phyloP scores from a whole-genome alignment of 1,140 invertebrate species.

The Harpegnathos saltator region DNA sequence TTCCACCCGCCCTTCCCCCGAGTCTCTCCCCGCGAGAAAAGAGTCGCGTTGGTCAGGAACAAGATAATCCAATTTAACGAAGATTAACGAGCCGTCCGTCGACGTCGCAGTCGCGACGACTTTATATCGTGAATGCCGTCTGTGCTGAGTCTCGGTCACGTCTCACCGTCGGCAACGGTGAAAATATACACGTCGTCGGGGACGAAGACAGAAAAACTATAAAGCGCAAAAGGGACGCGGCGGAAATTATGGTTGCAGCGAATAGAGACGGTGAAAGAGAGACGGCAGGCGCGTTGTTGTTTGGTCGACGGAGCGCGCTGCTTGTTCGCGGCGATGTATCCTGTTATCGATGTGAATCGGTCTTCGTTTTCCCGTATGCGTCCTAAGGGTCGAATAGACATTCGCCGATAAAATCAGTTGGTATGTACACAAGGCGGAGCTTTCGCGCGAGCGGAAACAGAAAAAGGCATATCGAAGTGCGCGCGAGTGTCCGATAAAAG shows the following conservation, averaged over 20 bases:
- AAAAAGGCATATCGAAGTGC: neutral
- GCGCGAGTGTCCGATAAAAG: conserved; percentile 14
- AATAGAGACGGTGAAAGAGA: conserved; percentile 6
- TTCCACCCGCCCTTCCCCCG: neutral
- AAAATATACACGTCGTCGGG: conserved; percentile 46
- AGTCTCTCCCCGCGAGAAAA: neutral
- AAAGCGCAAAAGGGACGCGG: neutral
- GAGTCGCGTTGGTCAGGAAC: neutral
- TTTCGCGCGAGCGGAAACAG: neutral
- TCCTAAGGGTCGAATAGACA: conserved; percentile 10
- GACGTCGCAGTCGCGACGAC: neutral
- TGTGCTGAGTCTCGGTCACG: conserved; percentile 14
- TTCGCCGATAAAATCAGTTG: conserved; percentile 33
- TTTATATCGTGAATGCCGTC: neutral
- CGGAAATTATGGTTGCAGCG: conserved; percentile 40
- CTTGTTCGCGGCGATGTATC: conserved; percentile 27
- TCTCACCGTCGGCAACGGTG: neutral
- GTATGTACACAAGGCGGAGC: neutral
- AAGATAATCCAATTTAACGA: conserved; percentile 11
- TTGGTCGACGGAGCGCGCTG: conserved; percentile 2
- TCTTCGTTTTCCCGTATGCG: conserved; percentile 34
- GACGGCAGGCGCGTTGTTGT: conserved; percentile 6
- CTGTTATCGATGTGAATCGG: conserved; percentile 48
- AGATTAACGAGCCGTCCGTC: neutral
- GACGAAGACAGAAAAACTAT: conserved; percentile 18